Conservation (phyloP, 2,113 vertebrate species). For the Coptodon rendalli region DNA sequence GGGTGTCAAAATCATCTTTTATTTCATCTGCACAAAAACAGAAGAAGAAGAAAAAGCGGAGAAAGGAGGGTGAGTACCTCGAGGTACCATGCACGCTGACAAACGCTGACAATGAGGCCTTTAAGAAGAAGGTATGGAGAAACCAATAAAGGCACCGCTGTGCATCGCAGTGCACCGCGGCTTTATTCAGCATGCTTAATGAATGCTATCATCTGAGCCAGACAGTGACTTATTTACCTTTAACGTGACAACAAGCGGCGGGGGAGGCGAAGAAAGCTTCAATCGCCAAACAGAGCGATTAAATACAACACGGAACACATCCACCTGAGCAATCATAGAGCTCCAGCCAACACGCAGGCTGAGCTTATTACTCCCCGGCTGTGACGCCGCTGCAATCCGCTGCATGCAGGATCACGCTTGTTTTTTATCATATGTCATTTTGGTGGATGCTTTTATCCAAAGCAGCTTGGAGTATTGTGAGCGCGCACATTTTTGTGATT, state of each 20-base stretch:
- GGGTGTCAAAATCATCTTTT: slow-evolving; percentile 93
- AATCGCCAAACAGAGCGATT: slow-evolving; percentile 63
- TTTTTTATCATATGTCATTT: slow-evolving; percentile 57
- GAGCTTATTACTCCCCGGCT: slow-evolving; percentile 61
- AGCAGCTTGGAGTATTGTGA: slow-evolving; percentile 5
- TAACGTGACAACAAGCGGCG: slow-evolving; percentile 76
- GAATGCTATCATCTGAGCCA: slow-evolving; percentile 76
- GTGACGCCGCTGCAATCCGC: slow-evolving; percentile 50
- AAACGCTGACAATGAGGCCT: slow-evolving; percentile 34
- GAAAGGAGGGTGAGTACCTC: slow-evolving; percentile 6
- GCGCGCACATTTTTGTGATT: slow-evolving; percentile 22
- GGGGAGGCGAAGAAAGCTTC: slow-evolving; percentile 44
- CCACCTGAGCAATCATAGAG: slow-evolving; percentile 69
- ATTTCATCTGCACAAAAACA: slow-evolving; percentile 88
- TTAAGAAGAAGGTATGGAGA: slow-evolving; percentile 33
- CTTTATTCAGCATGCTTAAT: slow-evolving; percentile 77
- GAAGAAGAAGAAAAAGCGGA: not conserved
- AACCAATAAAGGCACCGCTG: slow-evolving; percentile 59
- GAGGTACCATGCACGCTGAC: not conserved
- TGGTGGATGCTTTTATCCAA: slow-evolving; percentile 37
- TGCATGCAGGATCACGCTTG: slow-evolving; percentile 50
- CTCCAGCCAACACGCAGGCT: slow-evolving; percentile 45
- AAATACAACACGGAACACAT: slow-evolving; percentile 54
- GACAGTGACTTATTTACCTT: slow-evolving; percentile 86
- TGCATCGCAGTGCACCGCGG: slow-evolving; percentile 60